A percentile compares a stretch with the other conserved stretches of the same genome.
These are phyloP conservation scores for Panzeria rudis DNA, from an alignment of 2,888 invertebrate species.

Conservation along the genomic window DNA sequence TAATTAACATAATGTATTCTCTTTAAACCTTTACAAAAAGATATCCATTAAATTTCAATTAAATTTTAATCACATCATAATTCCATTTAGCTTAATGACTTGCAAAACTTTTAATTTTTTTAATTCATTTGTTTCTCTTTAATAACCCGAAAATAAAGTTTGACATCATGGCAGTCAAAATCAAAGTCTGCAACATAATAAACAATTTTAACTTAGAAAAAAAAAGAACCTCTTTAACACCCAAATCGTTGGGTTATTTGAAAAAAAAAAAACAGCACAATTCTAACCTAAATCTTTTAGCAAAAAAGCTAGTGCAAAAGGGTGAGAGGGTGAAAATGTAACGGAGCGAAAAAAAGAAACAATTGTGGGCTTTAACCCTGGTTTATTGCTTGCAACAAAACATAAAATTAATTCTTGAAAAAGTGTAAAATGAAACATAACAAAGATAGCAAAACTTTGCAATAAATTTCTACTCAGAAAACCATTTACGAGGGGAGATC, in stretches of 20 bases:
- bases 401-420: background rate
- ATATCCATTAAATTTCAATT: slow-evolving; percentile 66
- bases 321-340: background rate
- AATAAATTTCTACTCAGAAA: slow-evolving; percentile 30
- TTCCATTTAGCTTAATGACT: slow-evolving; percentile 50
- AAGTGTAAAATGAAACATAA: slow-evolving; percentile 5
- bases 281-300: slow-evolving; percentile 25
- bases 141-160: slow-evolving; percentile 32
- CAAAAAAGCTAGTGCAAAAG: background rate
- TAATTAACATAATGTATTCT: slow-evolving; percentile 5
- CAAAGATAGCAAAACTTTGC: background rate
- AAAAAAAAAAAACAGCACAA: slow-evolving; percentile 15
- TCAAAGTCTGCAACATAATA: slow-evolving; percentile 38
- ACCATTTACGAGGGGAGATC: background rate
- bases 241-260: background rate
- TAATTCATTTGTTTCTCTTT: background rate
- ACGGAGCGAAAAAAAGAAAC: background rate
- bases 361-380: slow-evolving; percentile 16
- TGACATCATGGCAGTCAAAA: slow-evolving; percentile 48
- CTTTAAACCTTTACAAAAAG: background rate
- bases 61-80: slow-evolving; percentile 63
- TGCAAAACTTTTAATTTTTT: slow-evolving; percentile 18
- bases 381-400: slow-evolving; percentile 17
- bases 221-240: background rate
- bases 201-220: slow-evolving; percentile 35